Evolutionary conservation across 2,797 vertebrate species (phyloP), one percentile per base, ranked within the genome.

Genomic region (Avahi laniger): DNA sequence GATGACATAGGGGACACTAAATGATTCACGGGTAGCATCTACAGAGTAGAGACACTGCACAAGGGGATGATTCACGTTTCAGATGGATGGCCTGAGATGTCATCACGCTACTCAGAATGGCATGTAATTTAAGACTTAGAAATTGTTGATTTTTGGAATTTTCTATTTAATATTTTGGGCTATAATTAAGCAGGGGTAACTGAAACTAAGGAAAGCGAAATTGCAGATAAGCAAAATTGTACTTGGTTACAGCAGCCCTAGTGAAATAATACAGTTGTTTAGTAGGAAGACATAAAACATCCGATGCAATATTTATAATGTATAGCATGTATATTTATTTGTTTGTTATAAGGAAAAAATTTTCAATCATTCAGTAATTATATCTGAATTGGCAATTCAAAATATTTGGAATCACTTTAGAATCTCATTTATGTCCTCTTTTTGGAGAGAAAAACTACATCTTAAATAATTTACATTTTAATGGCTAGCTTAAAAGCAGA

Each of bases 391-490:
- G 75, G 87, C 46, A 96, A 85, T 76, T 69, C 22, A 87, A 87
- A 88, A 85, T 22, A 83, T 70, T 94, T 72, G 73, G 52, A 91
- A 84, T 81, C 33, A 65, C 48, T 91, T 92, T 35, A 67, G 41
- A 94, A 92, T 90, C 48, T 93, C 87, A 89, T 72, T 96, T 95
- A 94, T 28, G 12, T 43, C 52, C 26, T 88, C 61, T 26, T 13
- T 85, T 88, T 83, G 26, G 65, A 93, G 3, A 89, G 11, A 9
- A 97, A 97, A 96, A 83, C 12, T 54, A 79, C 7, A 90, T 30
- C 33, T 76, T 65, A 52, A 89, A 89, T 96, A 94, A 76, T 91
- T 97, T 67, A n/a, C 6, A 96, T 95, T 94, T 95, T 93, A 89
- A 96, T 28, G 80, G 83, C 69, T 96, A 26, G 30, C 24, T 92